A percentile compares a stretch with the other conserved stretches of the same genome.
phyloP scores from a whole-genome alignment of 2,797 vertebrate species.

The Tadarida brasiliensis region DNA sequence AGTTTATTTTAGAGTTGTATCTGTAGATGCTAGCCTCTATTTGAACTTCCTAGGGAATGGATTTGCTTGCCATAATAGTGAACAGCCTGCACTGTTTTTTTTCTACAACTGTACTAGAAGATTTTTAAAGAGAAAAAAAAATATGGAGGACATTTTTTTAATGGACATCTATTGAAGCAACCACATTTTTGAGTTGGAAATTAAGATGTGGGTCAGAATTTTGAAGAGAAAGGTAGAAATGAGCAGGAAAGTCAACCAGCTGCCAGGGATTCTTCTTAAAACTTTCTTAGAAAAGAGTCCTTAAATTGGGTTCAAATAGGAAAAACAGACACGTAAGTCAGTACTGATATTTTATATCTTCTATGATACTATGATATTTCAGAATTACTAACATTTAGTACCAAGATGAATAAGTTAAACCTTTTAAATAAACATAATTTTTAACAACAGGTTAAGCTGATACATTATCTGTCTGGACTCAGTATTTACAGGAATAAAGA shows the following conservation, averaged over 20 bases:
- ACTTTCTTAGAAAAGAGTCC: neutral
- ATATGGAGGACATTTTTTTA: neutral
- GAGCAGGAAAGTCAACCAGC: neutral
- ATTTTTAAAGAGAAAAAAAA: neutral
- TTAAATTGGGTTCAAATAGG: neutral
- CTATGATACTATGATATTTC: neutral
- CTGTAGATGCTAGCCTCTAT: neutral
- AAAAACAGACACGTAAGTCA: neutral
- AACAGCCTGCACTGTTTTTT: neutral
- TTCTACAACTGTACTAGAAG: neutral
- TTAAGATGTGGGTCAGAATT: neutral
- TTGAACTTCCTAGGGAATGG: conserved; percentile 22
- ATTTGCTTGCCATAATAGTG: conserved; percentile 17
- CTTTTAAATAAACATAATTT: neutral
- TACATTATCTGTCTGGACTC: neutral
- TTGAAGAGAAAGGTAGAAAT: neutral
- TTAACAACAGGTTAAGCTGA: neutral
- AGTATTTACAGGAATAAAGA: neutral
- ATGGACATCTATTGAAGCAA: neutral
- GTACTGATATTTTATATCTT: neutral
- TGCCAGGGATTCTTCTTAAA: neutral
- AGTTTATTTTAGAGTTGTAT: conserved; percentile 30
- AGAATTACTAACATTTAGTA: neutral
- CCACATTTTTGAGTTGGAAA: neutral
- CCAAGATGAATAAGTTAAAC: neutral